Evolutionary conservation across 2,113 vertebrate genomes (phyloP), one percentile per base, ranked within the genome.

Genomic region (Morone saxatilis): DNA sequence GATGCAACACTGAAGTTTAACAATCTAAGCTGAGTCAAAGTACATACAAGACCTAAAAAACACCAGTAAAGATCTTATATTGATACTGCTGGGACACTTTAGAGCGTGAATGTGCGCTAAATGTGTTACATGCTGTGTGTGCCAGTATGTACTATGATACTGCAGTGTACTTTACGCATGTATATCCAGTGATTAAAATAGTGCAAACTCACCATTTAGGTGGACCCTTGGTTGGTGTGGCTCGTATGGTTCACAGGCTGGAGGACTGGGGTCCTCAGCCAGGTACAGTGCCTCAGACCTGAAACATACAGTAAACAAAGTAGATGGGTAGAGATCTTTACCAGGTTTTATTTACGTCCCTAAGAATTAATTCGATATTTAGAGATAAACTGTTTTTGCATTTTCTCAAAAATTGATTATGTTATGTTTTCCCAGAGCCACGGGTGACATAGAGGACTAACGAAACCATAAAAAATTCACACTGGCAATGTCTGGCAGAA

Each of bases 221-320:
- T 92, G 91, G 80, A 94, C 89, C 25, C 87, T 78, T 1, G 92
- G 92, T 48, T 91, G 91, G 47, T 62, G 86, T 0, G 90, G 89
- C 79, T 93, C 91, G 7, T 88, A 87, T 1, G 86, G 76, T 9
- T 86, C 84, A 50, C 86, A 88, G 48, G 69, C 90, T 19, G 91
- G 86, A 63, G 92, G 89, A 72, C 92, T 92, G 61, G 91, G 91
- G 62, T 93, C 92, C 72, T 93, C 93, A 3, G 92, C 90, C 80
- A 93, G 81, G 86, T 94, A 94, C 84, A 94, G 88, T 6, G 93
- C 93, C 89, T 95, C 93, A 22, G 94, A 95, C 81, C 94, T 95
- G 73, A 69, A 79, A 84, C 50, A 72, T 0, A 83, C 11, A 48
- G 31, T 0, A 31, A 22, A 40, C 7, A 48, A 59, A 13, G 20